Conservation (phyloP, 1,140 invertebrate species). For the Carcinoscorpius rotundicauda region DNA sequence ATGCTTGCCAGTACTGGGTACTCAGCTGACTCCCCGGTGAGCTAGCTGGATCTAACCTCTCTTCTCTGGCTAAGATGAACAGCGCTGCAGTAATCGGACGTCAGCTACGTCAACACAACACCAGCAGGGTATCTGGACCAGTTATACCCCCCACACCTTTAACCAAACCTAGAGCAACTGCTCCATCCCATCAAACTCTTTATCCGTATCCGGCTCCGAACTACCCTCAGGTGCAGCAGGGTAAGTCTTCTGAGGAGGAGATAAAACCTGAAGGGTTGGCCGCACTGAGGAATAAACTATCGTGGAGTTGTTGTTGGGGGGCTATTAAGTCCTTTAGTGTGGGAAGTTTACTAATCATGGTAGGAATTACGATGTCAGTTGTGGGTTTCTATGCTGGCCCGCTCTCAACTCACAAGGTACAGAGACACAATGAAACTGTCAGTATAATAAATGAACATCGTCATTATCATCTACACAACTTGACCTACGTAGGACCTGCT, state of each 20-base stretch:
- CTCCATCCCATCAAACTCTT: slow-evolving; percentile 21
- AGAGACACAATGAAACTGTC: slow-evolving; percentile 65
- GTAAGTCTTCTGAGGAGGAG: neutral
- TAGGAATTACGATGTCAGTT: slow-evolving; percentile 80
- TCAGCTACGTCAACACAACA: slow-evolving; percentile 27
- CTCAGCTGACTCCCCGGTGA: neutral
- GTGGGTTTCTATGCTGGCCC: slow-evolving; percentile 62
- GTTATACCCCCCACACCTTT: slow-evolving; percentile 17
- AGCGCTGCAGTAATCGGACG: slow-evolving; percentile 28
- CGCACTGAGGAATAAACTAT: slow-evolving; percentile 16
- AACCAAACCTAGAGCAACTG: slow-evolving; percentile 22
- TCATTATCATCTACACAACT: slow-evolving; percentile 61
- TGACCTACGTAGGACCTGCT: slow-evolving; percentile 81
- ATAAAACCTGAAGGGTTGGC: slow-evolving; percentile 13
- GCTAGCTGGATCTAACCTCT: neutral
- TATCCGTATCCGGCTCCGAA: slow-evolving; percentile 16
- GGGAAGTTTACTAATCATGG: slow-evolving; percentile 65
- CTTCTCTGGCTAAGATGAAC: slow-evolving; percentile 19
- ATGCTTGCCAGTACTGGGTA: neutral
- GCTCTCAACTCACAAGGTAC: slow-evolving; percentile 57
- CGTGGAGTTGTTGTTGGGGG: slow-evolving; percentile 59
- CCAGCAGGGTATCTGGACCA: slow-evolving; percentile 21
- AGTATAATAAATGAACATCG: slow-evolving; percentile 31
- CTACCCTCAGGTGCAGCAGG: slow-evolving; percentile 12
- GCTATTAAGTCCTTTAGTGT: slow-evolving; percentile 73